Percentiles rank a stretch among this genome's conserved stretches.
These are phyloP conservation scores for Varanus salvator DNA, from an alignment of 2,113 vertebrate species.

Conservation along the genomic window DNA sequence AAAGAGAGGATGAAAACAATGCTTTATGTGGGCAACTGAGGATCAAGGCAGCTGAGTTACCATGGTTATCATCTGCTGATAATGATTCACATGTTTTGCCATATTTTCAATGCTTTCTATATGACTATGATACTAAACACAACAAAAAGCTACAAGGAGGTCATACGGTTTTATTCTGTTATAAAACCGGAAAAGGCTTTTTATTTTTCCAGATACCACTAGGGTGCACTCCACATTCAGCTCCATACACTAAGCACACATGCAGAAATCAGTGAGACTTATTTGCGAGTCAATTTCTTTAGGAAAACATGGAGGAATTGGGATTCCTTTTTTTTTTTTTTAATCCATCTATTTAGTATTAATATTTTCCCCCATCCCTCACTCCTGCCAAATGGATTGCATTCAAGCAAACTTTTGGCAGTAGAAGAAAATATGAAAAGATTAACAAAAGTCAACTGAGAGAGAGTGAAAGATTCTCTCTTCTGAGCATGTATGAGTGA, in stretches of 20 bases:
- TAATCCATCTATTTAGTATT: too few species aligned
- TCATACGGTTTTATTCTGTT: not conserved
- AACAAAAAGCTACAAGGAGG: not conserved
- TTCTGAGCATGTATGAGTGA: not conserved
- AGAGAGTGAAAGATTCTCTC: not conserved
- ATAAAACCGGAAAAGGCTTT: not conserved
- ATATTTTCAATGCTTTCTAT: not conserved
- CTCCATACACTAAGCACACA: not conserved
- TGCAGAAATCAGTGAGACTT: not conserved
- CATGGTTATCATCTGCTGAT: slow-evolving; percentile 7
- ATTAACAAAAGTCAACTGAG: not conserved
- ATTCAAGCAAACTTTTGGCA: not conserved
- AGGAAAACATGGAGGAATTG: not conserved
- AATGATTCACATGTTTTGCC: not conserved
- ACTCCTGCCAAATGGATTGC: too few species aligned
- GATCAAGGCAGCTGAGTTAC: not conserved
- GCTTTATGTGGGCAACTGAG: not conserved
- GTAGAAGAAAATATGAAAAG: not conserved
- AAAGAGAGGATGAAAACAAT: not conserved
- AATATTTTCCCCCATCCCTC: too few species aligned
- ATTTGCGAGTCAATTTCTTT: not conserved
- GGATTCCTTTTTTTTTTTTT: too few species aligned
- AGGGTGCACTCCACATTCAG: not conserved
- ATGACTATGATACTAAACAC: not conserved
- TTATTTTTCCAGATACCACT: not conserved